Conservation (phyloP, 1,140 invertebrate genomes). For the Penaeus japonicus region DNA sequence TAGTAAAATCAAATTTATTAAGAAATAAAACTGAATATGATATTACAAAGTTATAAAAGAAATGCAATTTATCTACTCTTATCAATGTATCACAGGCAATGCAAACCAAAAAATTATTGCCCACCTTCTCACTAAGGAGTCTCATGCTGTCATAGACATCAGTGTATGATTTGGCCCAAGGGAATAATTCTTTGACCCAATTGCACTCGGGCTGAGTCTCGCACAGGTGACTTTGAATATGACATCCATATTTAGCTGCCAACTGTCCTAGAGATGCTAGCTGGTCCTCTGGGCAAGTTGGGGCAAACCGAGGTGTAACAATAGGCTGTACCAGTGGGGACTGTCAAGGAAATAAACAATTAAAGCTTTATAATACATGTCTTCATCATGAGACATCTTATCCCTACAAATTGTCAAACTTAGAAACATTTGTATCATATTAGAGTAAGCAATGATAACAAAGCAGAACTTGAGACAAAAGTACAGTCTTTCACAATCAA, state of each 20-base stretch:
- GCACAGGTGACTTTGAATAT: slow-evolving; percentile 84
- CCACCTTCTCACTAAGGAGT: slow-evolving; percentile 78
- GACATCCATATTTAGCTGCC: slow-evolving; percentile 74
- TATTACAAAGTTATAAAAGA: too few relatives aligned
- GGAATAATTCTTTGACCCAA: slow-evolving; percentile 71
- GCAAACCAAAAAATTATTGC: neutral
- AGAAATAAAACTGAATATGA: too few relatives aligned
- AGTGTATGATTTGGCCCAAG: slow-evolving; percentile 72
- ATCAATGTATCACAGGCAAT: too few relatives aligned
- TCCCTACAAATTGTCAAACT: neutral
- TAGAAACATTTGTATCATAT: too few relatives aligned
- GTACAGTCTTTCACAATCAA: neutral
- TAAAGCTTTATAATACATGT: neutral
- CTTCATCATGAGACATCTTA: neutral
- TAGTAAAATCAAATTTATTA: too few relatives aligned
- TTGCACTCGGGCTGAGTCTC: slow-evolving; percentile 80
- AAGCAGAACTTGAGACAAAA: neutral
- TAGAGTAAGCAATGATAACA: neutral
- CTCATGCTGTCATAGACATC: slow-evolving; percentile 78
- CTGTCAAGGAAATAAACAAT: slow-evolving; percentile 65
- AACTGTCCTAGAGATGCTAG: slow-evolving; percentile 75
- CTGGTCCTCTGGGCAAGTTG: slow-evolving; percentile 77
- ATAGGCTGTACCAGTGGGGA: slow-evolving; percentile 79
- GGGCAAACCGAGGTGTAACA: slow-evolving; percentile 87
- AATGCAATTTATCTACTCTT: too few relatives aligned